A percentile compares a stretch with the other conserved stretches of the same genome.
Evolutionary conservation across 35 echinoderm and acorn worm species (phyloP).

Genomic region (Diadema setosum): DNA sequence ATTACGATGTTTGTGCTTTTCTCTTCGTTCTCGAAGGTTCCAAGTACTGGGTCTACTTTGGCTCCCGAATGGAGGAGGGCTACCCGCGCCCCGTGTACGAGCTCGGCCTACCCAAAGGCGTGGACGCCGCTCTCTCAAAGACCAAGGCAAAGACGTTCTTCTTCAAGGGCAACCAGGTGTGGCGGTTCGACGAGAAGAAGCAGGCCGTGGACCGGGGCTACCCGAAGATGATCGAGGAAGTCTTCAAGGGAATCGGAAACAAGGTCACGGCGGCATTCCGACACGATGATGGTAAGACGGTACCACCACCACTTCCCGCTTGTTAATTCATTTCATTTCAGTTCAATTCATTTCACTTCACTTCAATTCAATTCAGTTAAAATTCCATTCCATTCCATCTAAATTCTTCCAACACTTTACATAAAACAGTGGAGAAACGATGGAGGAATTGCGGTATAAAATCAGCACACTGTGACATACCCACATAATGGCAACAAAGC

Average conservation of each 20-base stretch:
- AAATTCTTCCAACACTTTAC: no score
- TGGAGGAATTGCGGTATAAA: no score
- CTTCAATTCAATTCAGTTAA: no score
- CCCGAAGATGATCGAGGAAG: conserved; percentile 31
- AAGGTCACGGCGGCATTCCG: conserved; percentile 56
- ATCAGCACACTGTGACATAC: no score
- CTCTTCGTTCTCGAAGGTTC: neutral
- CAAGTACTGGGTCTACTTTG: conserved; percentile 74
- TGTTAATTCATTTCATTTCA: no score
- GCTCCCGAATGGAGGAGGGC: conserved; percentile 27
- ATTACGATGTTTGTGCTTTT: no score
- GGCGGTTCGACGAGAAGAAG: conserved; percentile 36
- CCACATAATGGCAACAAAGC: no score
- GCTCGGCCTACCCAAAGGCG: conserved; percentile 38
- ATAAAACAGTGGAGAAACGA: no score
- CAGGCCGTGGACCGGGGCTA: conserved; percentile 47
- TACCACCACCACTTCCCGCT: no score
- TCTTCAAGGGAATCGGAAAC: conserved; percentile 55
- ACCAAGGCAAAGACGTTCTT: conserved; percentile 63
- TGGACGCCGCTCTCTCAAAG: conserved; percentile 45
- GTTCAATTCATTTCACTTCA: no score
- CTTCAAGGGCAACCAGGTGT: conserved; percentile 61
- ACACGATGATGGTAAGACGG: conserved; percentile 63
- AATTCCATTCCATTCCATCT: no score
- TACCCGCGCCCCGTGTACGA: conserved; percentile 48